Conservation (phyloP, 1,140 invertebrate species). For the Scylla paramamosain region DNA sequence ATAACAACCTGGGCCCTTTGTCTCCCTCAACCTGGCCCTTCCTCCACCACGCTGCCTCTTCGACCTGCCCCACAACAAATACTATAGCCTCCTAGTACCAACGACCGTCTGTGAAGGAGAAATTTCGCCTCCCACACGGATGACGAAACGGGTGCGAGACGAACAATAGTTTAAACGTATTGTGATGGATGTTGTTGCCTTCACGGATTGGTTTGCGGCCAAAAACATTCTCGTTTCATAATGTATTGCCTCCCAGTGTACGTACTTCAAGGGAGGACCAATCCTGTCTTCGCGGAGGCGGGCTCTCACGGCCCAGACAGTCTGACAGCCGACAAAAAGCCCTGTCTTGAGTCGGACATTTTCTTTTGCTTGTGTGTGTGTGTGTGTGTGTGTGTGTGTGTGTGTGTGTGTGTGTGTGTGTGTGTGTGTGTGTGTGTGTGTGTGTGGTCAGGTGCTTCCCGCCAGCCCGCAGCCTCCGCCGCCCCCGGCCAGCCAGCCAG, state of each 20-base stretch:
- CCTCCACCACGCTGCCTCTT: background rate
- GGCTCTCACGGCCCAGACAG: background rate
- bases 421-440: background rate
- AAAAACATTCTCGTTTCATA: background rate
- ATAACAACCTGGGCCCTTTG: background rate
- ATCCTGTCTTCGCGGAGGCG: background rate
- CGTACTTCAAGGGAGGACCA: background rate
- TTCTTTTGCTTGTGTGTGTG: background rate
- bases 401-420: background rate
- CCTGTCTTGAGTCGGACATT: background rate
- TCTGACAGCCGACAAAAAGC: background rate
- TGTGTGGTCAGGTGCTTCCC: background rate
- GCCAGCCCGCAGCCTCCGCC: background rate
- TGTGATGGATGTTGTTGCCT: background rate
- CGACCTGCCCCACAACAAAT: background rate
- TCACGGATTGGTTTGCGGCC: background rate
- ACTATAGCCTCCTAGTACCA: background rate
- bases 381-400: background rate
- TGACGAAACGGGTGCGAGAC: conserved; percentile 43
- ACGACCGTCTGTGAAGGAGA: background rate
- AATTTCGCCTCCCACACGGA: background rate
- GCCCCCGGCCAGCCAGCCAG: background rate
- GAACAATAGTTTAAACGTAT: conserved; percentile 34
- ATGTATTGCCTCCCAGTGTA: background rate
- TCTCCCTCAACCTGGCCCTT: background rate